These are phyloP conservation scores for Spinus olivaceus DNA, from an alignment of 2,797 vertebrate species.

Conservation along the genomic window DNA sequence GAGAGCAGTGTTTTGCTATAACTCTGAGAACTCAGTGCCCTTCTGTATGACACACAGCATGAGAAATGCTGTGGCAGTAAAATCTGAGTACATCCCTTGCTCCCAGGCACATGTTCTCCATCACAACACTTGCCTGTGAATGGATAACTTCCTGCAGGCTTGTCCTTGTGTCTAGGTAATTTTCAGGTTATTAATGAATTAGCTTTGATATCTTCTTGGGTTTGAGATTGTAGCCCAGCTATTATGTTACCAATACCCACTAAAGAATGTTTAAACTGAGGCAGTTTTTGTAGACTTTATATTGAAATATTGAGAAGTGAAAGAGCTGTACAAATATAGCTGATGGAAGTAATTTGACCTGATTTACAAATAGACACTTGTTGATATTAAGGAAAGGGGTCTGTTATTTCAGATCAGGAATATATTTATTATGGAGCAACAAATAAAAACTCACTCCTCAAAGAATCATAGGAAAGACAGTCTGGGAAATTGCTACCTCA, in stretches of 20 bases:
- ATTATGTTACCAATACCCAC: not conserved
- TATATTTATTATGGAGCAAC: not conserved
- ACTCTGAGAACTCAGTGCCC: not conserved
- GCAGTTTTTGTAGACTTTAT: not conserved
- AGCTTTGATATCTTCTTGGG: not conserved
- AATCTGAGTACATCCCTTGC: not conserved
- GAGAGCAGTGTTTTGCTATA: not conserved
- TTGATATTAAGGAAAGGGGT: not conserved
- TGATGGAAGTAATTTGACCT: not conserved
- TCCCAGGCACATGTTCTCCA: not conserved
- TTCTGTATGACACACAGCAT: not conserved
- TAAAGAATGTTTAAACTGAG: not conserved
- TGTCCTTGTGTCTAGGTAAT: not conserved
- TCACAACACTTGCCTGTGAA: not conserved
- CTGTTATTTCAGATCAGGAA: not conserved
- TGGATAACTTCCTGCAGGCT: not conserved
- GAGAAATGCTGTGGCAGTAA: not conserved
- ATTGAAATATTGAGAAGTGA: not conserved
- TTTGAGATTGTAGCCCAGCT: not conserved
- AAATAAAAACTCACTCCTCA: not conserved
- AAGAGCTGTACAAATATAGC: not conserved
- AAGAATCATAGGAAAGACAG: not conserved
- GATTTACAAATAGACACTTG: not conserved
- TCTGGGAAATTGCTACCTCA: not conserved
- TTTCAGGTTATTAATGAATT: not conserved